Evolutionary conservation across 2,797 vertebrate genomes (phyloP).

Genomic region (Emydoidea blandingii): DNA sequence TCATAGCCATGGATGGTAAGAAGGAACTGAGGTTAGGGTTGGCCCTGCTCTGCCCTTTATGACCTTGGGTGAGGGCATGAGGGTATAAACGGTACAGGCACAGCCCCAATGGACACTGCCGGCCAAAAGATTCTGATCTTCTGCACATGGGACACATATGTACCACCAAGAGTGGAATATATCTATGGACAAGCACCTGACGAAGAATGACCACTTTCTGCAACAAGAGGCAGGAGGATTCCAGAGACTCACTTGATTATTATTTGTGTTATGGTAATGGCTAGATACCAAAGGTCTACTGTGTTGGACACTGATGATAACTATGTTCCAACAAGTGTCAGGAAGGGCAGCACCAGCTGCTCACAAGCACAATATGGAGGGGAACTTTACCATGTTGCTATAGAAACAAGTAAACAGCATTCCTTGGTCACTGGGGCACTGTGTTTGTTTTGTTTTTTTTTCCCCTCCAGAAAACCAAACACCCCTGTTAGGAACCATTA

Average conservation of each 20-base stretch:
- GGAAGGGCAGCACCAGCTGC: slow-evolving; percentile 13
- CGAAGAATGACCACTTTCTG: not conserved
- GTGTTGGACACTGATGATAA: not conserved
- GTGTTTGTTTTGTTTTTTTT: not conserved
- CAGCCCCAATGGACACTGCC: not conserved
- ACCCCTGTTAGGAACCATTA: not conserved
- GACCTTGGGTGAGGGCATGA: not conserved
- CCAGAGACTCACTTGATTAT: not conserved
- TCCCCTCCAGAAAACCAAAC: slow-evolving; percentile 52
- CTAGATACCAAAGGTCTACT: not conserved
- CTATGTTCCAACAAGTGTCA: not conserved
- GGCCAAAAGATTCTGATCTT: not conserved
- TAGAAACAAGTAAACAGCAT: slow-evolving; percentile 73
- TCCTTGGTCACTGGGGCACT: slow-evolving; percentile 61
- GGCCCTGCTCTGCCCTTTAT: not conserved
- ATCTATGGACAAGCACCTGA: not conserved
- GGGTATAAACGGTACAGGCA: not conserved
- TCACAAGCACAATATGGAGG: slow-evolving; percentile 41
- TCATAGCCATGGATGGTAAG: not conserved
- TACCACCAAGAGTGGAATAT: not conserved
- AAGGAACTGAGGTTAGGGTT: not conserved
- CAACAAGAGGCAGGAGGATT: not conserved
- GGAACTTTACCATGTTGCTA: slow-evolving; percentile 64
- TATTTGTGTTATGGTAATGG: not conserved
- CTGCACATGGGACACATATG: not conserved